These are phyloP conservation scores for Vandiemenella viatica DNA, from an alignment of 2,888 invertebrate species.

Conservation along the genomic window DNA sequence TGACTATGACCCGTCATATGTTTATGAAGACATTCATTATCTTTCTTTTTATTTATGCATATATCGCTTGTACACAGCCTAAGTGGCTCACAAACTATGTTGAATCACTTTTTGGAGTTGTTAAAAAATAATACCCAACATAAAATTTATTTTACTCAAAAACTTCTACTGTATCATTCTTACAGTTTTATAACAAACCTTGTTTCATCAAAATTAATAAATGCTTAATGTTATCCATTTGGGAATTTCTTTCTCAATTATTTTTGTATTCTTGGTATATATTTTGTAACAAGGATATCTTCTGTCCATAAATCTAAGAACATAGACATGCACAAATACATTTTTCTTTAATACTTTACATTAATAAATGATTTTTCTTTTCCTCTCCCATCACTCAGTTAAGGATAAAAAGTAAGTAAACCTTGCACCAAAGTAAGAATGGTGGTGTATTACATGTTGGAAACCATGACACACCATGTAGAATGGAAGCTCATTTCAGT, in stretches of 20 bases:
- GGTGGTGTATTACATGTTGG: too few relatives aligned
- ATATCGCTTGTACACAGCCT: constrained; percentile 10
- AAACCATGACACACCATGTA: background rate
- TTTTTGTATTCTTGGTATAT: too few relatives aligned
- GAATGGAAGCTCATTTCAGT: background rate
- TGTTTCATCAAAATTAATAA: background rate
- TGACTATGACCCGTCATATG: constrained; percentile 13
- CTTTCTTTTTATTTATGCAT: too few relatives aligned
- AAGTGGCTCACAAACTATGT: constrained; percentile 10
- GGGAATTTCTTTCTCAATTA: background rate
- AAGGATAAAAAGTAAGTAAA: too few relatives aligned
- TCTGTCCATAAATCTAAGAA: too few relatives aligned
- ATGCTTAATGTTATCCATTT: background rate
- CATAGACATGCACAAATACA: too few relatives aligned
- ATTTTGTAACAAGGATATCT: too few relatives aligned
- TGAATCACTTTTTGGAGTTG: constrained; percentile 7
- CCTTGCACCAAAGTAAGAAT: too few relatives aligned
- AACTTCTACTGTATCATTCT: constrained; percentile 1
- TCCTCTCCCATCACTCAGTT: too few relatives aligned
- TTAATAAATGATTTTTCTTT: too few relatives aligned
- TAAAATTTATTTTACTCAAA: background rate
- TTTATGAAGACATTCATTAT: constrained; percentile 12
- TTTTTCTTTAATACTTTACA: too few relatives aligned
- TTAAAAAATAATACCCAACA: constrained; percentile 1
- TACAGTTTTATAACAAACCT: background rate